phyloP scores from a whole-genome alignment of 2,797 vertebrate genomes.

The Mus caroli region DNA sequence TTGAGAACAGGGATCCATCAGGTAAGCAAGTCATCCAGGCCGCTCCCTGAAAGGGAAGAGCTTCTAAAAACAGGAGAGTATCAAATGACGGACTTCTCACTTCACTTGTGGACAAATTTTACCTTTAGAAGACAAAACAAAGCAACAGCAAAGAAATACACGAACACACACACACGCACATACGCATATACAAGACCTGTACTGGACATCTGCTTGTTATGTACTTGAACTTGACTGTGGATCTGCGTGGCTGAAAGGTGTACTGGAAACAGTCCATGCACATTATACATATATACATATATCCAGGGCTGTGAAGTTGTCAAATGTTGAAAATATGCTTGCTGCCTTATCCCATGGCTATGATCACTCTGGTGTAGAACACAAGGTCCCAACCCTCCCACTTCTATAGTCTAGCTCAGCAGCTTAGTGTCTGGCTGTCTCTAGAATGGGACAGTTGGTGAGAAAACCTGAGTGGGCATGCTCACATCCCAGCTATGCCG shows the following conservation, averaged over 20 bases:
- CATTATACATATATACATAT: conserved; percentile 85
- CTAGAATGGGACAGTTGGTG: background rate
- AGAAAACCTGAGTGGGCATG: conserved; percentile 2
- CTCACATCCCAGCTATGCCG: background rate
- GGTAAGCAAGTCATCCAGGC: conserved; percentile 79
- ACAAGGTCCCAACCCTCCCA: background rate
- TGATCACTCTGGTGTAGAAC: conserved; percentile 61
- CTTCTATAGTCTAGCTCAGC: conserved; percentile 73
- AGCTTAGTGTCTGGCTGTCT: conserved; percentile 72
- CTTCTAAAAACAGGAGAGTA: conserved; percentile 76
- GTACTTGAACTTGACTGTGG: conserved; percentile 79
- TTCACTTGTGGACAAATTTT: conserved; percentile 86
- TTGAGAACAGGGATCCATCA: conserved; percentile 79
- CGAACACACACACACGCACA: conserved; percentile 66
- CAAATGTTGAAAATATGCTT: conserved; percentile 77
- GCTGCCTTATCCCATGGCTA: conserved; percentile 64
- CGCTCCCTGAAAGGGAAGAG: conserved; percentile 76
- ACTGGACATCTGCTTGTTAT: conserved; percentile 79
- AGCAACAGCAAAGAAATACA: conserved; percentile 58
- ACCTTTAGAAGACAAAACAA: conserved; percentile 79
- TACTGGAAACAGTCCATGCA: conserved; percentile 82
- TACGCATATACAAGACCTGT: conserved; percentile 56
- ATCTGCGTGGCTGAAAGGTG: conserved; percentile 80
- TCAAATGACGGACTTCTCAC: conserved; percentile 80
- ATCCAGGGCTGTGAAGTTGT: conserved; percentile 73